Conservation (phyloP, 2,888 invertebrate species). For the Thalpophila matura region DNA sequence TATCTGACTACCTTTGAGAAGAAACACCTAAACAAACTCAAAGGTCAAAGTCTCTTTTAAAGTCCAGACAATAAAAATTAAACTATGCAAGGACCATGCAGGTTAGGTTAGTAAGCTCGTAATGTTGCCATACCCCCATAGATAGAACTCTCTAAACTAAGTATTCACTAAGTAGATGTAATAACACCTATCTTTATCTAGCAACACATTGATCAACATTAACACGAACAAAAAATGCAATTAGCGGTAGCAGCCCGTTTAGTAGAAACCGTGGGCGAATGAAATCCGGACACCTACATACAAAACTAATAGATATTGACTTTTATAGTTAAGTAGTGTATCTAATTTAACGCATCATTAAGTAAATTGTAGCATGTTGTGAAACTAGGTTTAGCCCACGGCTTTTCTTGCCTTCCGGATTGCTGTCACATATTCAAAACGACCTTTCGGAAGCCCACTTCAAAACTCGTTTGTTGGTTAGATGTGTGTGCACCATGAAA, state of each 20-base stretch:
- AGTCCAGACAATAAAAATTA: too few relatives aligned
- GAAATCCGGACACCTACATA: slow-evolving; percentile 55
- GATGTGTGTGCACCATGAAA: too few relatives aligned
- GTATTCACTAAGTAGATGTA: slow-evolving; percentile 27
- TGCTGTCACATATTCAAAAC: slow-evolving; percentile 16
- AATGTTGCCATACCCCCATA: neutral
- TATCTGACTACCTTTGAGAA: too few relatives aligned
- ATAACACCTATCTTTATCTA: slow-evolving; percentile 43
- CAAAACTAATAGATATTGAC: slow-evolving; percentile 57
- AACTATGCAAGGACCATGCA: too few relatives aligned
- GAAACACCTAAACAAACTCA: too few relatives aligned
- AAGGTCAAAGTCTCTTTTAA: too few relatives aligned
- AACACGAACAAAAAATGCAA: slow-evolving; percentile 55
- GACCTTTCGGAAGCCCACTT: neutral
- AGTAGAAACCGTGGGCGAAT: slow-evolving; percentile 57
- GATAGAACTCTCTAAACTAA: slow-evolving; percentile 12
- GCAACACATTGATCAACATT: slow-evolving; percentile 52
- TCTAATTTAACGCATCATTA: slow-evolving; percentile 63
- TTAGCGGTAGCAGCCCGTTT: slow-evolving; percentile 56
- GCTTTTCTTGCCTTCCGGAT: slow-evolving; percentile 38
- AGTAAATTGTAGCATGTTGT: slow-evolving; percentile 54
- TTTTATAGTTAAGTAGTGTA: slow-evolving; percentile 59
- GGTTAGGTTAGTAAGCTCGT: too few relatives aligned
- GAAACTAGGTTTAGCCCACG: slow-evolving; percentile 53
- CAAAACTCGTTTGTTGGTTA: neutral